phyloP scores from a whole-genome alignment of 2,888 invertebrate species.

The Ophion ellenae region DNA sequence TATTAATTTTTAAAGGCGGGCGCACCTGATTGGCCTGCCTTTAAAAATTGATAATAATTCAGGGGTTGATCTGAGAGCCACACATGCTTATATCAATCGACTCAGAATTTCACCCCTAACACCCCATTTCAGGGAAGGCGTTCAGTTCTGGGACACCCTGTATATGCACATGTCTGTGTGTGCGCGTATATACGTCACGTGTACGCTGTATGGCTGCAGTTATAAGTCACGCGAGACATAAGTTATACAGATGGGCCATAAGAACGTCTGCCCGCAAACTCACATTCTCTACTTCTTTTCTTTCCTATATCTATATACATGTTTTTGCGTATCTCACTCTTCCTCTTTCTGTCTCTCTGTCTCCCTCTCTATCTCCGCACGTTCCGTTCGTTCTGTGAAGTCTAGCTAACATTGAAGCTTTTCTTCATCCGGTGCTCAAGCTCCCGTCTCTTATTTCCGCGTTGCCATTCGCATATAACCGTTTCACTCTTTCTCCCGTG shows the following conservation, averaged over 20 bases:
- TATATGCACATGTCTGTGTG: conserved; percentile 35
- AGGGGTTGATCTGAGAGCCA: too few relatives aligned
- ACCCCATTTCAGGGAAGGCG: too few relatives aligned
- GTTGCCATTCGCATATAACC: conserved; percentile 18
- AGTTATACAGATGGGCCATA: conserved; percentile 59
- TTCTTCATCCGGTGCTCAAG: conserved; percentile 48
- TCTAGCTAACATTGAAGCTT: conserved; percentile 54
- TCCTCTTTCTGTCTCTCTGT: conserved; percentile 8
- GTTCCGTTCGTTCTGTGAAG: conserved; percentile 30
- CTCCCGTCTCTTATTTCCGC: conserved; percentile 29
- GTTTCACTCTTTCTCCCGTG: neutral
- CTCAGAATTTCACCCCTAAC: too few relatives aligned
- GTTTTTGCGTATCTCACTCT: conserved; percentile 15
- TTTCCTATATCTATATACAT: conserved; percentile 20
- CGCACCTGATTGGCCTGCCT: too few relatives aligned
- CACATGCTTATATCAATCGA: too few relatives aligned
- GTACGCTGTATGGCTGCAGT: conserved; percentile 50
- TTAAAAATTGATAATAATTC: too few relatives aligned
- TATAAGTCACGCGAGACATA: conserved; percentile 58
- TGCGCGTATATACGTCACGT: neutral
- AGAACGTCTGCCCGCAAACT: conserved; percentile 62
- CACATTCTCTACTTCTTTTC: conserved; percentile 29
- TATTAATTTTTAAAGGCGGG: too few relatives aligned
- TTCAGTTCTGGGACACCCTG: conserved; percentile 14
- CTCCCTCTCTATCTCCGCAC: neutral